Percentiles rank a stretch among this genome's conserved stretches.
Evolutionary conservation across 64 coral and sea anemone species (phyloP).

Genomic region (Stichodactyla helianthus): DNA sequence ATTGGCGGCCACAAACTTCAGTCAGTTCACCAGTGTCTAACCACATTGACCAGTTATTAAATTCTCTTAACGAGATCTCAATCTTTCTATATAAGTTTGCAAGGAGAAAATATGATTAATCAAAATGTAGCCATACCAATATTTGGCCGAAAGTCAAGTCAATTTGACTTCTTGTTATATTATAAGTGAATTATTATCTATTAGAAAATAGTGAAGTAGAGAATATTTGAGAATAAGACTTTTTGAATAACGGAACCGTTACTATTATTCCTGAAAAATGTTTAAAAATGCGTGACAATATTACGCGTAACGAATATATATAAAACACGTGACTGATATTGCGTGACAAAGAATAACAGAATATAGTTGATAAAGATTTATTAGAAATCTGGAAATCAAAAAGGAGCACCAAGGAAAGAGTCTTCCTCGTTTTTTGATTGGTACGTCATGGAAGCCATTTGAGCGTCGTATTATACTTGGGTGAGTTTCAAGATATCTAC

Average conservation of each 20-base stretch:
- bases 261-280: background rate
- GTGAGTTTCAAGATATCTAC: no score
- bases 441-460: background rate
- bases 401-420: no score
- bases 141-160: conserved; percentile 18
- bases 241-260: background rate
- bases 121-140: background rate
- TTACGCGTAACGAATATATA: background rate
- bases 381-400: background rate
- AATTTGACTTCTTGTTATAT: conserved; percentile 12
- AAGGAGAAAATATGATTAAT: conserved; percentile 3
- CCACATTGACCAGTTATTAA: background rate
- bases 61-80: background rate
- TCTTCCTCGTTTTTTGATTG: background rate
- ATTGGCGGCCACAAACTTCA: conserved; percentile 60
- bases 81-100: background rate
- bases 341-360: background rate
- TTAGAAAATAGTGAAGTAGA: background rate
- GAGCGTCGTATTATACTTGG: no score
- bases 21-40: conserved; percentile 66
- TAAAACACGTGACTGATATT: background rate
- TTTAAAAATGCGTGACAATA: background rate
- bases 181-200: conserved; percentile 5
- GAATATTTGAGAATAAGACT: background rate
- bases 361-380: background rate